Base-by-base conservation (phyloP, 2,797 vertebrate genomes). In the Gymnopithys bicolor region DNA sequence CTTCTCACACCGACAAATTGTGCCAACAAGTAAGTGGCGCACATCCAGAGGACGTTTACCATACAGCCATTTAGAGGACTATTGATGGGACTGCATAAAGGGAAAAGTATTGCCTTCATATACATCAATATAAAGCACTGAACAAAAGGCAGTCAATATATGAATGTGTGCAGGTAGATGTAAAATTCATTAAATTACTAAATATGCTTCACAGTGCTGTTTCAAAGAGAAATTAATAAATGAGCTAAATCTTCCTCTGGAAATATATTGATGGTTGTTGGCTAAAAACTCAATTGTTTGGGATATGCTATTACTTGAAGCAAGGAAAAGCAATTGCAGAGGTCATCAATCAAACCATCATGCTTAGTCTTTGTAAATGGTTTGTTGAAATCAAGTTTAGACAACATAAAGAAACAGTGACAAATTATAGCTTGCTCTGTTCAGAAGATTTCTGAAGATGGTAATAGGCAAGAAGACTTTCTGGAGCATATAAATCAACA, bases 221-320 rank as follows among this genome's bases (percentile, higher is more conserved):
- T 83, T 87, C 37, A 73, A 45, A 73, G 55, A 91, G 46, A 94
- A 84, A 80, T 85, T 87, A 87, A 92, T 89, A 93, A 81, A 77
- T 62, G 12, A 80, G n/a, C 10, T 92, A 41, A 53, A 27, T 56
- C 22, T 85, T 93, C 79, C 63, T 77, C 3, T 58, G 7, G 10
- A 78, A 92, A 83, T 58, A 35, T 58, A 87, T 83, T 71, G 71
- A 83, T 77, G n/a, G 4, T 33, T 79, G 46, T 68, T 91, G 82
- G 23, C 66, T 93, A 51, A 75, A 94, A 94, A n/a, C 13, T 69
- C 90, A 51, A 0, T 84, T 55, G 25, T 3, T 90, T 23, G 32
- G 27, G 19, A 21, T 81, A 41, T 30, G 13, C 25, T 58, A 5
- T 49, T 81, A 37, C 11, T 7, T 87, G 58, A 86, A 83, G n/a